Percentiles rank a stretch among this genome's conserved stretches.
Evolutionary conservation across 2,113 vertebrate species (phyloP).

Genomic region (Aldabrachelys gigantea): DNA sequence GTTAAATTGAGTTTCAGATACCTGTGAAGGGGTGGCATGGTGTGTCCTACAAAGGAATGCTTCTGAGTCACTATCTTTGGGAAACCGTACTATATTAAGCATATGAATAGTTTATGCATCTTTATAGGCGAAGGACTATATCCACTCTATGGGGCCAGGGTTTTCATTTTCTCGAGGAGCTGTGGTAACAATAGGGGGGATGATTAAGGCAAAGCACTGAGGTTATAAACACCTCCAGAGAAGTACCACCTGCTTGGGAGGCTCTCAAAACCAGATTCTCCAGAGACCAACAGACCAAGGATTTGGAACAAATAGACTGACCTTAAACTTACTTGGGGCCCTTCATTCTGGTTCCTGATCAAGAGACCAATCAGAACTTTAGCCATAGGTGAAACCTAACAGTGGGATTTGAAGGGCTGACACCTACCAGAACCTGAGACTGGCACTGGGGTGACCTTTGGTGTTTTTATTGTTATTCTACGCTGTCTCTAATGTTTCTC

Average conservation of each 20-base stretch:
- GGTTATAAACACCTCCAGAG: neutral
- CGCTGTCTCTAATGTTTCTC: neutral
- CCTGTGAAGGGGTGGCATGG: neutral
- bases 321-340: neutral
- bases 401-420: neutral
- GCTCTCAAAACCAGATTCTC: neutral
- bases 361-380: neutral
- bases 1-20: neutral
- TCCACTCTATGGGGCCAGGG: no score
- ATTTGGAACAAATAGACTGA: neutral
- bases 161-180: neutral
- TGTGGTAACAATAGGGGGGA: neutral
- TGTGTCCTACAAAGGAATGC: neutral
- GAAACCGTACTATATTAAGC: neutral
- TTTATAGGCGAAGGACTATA: neutral
- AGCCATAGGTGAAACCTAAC: neutral
- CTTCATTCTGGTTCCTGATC: neutral
- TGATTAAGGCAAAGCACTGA: neutral
- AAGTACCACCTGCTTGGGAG: neutral
- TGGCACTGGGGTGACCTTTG: neutral
- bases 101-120: neutral
- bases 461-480: neutral
- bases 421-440: neutral
- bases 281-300: neutral
- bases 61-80: slow-evolving; percentile 7